Evolutionary conservation across 2,113 vertebrate species (phyloP).

Genomic region (Rattus norvegicus): GRCr8 NC_086024.1:54181001-54181500

Average conservation of each 20-base stretch:
- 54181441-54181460: background rate
- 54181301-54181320: background rate
- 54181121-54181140: slow-evolving; percentile 42
- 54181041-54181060: slow-evolving; percentile 57
- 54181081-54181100: slow-evolving; percentile 1
- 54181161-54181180: slow-evolving; percentile 4
- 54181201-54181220: background rate
- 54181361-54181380: slow-evolving; percentile 21
- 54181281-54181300: background rate
- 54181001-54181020: background rate
- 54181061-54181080: slow-evolving; percentile 17
- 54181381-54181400: background rate
- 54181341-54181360: slow-evolving; percentile 18
- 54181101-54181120: background rate
- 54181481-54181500: slow-evolving; percentile 23
- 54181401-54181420: background rate
- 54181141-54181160: background rate
- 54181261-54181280: background rate
- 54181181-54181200: background rate
- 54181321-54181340: background rate
- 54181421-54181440: background rate
- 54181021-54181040: slow-evolving; percentile 4
- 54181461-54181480: background rate
- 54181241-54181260: background rate
- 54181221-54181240: background rate